Percentiles rank a stretch among this genome's conserved stretches.
Evolutionary conservation across 2,888 invertebrate species (phyloP).

Genomic region (Mactromeris polynyma): DNA sequence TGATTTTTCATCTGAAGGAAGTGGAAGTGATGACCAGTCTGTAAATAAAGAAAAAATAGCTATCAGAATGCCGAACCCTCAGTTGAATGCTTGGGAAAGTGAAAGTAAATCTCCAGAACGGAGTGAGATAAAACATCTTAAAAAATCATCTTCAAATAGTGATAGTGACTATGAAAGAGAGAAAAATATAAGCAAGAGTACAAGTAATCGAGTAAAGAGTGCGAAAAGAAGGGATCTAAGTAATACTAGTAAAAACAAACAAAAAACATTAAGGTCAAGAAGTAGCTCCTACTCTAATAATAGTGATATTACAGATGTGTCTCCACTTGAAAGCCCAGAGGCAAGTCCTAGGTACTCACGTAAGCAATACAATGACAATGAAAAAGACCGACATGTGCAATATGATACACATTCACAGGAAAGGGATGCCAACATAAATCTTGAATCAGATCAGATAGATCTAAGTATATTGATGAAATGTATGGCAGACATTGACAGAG

Average conservation of each 20-base stretch:
- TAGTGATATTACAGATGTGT: constrained; percentile 85
- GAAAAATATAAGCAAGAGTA: constrained; percentile 32
- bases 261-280: constrained; percentile 51
- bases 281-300: constrained; percentile 79
- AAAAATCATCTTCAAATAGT: constrained; percentile 40
- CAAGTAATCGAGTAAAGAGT: constrained; percentile 43
- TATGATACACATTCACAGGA: constrained; percentile 54
- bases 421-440: constrained; percentile 59
- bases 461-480: constrained; percentile 83
- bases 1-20: constrained; percentile 62
- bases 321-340: constrained; percentile 80
- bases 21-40: constrained; percentile 20
- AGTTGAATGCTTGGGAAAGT: constrained; percentile 68
- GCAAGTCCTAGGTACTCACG: constrained; percentile 67
- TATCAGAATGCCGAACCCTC: constrained; percentile 64
- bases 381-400: constrained; percentile 70
- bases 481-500: constrained; percentile 82
- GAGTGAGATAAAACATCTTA: not conserved
- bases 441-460: constrained; percentile 76
- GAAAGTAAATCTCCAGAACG: constrained; percentile 17
- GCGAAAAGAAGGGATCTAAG: constrained; percentile 45
- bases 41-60: constrained; percentile 54
- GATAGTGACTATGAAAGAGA: constrained; percentile 30
- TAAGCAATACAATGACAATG: constrained; percentile 50
- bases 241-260: constrained; percentile 27